Evolutionary conservation across 2,888 invertebrate genomes (phyloP).

Genomic region (Harpagoxenus sublaevis): DNA sequence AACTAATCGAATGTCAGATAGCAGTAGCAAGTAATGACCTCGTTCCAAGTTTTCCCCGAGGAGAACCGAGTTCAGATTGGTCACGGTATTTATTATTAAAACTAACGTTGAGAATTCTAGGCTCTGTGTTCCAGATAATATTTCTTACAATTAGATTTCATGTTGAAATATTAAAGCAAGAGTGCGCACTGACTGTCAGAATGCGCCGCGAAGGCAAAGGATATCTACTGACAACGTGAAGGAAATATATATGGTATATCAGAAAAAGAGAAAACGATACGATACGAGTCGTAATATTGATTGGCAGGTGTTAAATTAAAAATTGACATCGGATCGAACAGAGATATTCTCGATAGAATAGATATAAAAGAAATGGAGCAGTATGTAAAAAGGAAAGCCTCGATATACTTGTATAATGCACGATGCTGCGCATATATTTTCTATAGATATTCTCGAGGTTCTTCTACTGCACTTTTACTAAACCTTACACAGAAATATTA

Average conservation of each 20-base stretch:
- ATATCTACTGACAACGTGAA: not conserved
- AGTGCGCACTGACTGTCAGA: not conserved
- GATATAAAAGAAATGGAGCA: not conserved
- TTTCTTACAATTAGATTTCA: slow-evolving; percentile 4
- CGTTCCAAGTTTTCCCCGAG: not conserved
- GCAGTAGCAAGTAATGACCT: not conserved
- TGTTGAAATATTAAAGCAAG: slow-evolving; percentile 1
- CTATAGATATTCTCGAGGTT: not conserved
- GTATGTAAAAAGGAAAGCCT: slow-evolving; percentile 11
- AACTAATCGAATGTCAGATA: slow-evolving; percentile 8
- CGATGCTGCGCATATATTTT: not conserved
- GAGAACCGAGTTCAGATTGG: not conserved
- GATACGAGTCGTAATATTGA: slow-evolving; percentile 29
- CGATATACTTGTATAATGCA: not conserved
- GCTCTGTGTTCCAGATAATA: not conserved
- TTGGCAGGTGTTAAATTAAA: slow-evolving; percentile 33
- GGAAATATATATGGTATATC: slow-evolving; percentile 2
- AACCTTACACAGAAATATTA: not conserved
- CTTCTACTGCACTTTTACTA: not conserved
- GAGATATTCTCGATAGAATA: slow-evolving; percentile 6
- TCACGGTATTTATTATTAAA: not conserved
- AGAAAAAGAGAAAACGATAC: not conserved
- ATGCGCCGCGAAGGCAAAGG: not conserved
- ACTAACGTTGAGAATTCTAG: not conserved
- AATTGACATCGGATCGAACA: slow-evolving; percentile 15